These are phyloP conservation scores for Drosophila subpulchrella DNA, from an alignment of 1,140 invertebrate genomes.

Conservation along the genomic window DNA sequence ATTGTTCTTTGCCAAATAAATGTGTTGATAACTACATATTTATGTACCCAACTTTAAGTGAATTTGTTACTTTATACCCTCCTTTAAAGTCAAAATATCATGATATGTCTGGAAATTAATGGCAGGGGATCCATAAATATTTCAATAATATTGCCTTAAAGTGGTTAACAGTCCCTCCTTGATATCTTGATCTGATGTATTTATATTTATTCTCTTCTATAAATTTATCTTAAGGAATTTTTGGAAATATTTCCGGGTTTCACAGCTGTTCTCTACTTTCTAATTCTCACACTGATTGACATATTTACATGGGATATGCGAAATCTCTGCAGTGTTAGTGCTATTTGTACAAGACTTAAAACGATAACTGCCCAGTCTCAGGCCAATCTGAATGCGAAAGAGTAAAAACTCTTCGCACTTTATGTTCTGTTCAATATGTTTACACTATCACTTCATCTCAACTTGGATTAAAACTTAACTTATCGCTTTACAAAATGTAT, in stretches of 20 bases:
- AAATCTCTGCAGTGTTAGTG: slow-evolving; percentile 23
- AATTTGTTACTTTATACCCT: not conserved
- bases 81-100: not conserved
- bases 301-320: slow-evolving; percentile 42
- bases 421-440: slow-evolving; percentile 8
- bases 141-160: not conserved
- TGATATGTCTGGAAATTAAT: slow-evolving; percentile 20
- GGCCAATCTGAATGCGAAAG: slow-evolving; percentile 23
- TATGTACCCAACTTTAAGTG: not conserved
- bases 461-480: slow-evolving; percentile 33
- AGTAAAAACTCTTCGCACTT: not conserved
- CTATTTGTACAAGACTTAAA: slow-evolving; percentile 25
- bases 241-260: slow-evolving; percentile 36
- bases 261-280: slow-evolving; percentile 35
- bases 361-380: not conserved
- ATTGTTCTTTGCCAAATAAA: not conserved
- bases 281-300: slow-evolving; percentile 22
- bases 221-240: slow-evolving; percentile 46
- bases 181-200: slow-evolving; percentile 3
- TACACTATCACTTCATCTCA: slow-evolving; percentile 62
- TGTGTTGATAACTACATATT: not conserved
- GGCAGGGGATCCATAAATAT: not conserved
- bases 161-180: not conserved
- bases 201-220: slow-evolving; percentile 38
- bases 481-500: slow-evolving; percentile 42